Evolutionary conservation across 1,140 invertebrate genomes (phyloP), one percentile per base, ranked within the genome.

Genomic region (Heliconius eleuchia): DNA sequence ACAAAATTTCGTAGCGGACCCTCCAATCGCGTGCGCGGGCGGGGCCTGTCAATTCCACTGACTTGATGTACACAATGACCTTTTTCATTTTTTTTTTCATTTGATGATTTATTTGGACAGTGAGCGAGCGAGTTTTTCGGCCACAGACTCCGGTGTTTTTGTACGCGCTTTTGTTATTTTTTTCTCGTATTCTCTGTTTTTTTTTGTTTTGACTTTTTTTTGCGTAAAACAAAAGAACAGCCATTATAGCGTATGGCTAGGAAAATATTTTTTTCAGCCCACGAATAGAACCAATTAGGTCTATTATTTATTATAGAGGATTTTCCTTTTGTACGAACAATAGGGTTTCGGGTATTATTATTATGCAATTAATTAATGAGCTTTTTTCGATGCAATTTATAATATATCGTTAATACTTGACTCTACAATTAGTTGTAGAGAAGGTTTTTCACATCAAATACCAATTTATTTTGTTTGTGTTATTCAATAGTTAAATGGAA

Each of bases 1-100:
- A 91, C 88, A 89, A 94, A 72, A 94, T 90, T 94, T 92, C 88
- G 88, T 88, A 85, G 86, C 87, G 86, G 86, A 84, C 87, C 90
- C 88, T 91, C 92, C 92, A 94, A 94, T 94, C 60, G 91, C 90
- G 87, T 83, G 89, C 88, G 92, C 91, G 91, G 92, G 91, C 91
- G 92, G 90, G 85, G 91, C 90, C 86, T 89, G 86, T 91, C 92
- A 91, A 91, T 91, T 91, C 89, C 85, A 86, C 88, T 94, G 92
- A 94, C 91, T 94, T 93, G 87, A 90, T 82, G 85, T 86, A 85
- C 86, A 92, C 91, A 92, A 93, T 94, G 91, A 93, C 88, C 84
- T 91, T 92, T 89, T 89, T 60, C 19, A 83, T 82, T 89, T 88
- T 88, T 87, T 88, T 89, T 88, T 87, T 39, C 81, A 83, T 83